A percentile compares a stretch with the other conserved stretches of the same genome.
Conservation (phyloP, 2,113 vertebrate genomes). For the Eulemur macaco region DNA sequence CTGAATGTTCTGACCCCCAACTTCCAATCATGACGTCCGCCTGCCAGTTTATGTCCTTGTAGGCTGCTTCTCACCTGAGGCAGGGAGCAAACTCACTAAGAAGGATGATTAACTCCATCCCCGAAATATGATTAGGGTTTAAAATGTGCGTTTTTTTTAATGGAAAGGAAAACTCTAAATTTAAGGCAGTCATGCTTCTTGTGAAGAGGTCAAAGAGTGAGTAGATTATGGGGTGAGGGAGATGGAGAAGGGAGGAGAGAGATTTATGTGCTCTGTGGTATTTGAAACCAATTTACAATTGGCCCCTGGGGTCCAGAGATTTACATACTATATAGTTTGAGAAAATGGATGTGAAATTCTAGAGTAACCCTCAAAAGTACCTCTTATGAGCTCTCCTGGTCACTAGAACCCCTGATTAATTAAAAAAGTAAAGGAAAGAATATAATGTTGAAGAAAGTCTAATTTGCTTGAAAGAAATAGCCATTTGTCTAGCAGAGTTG, state of each 20-base stretch:
- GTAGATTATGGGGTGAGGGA: conserved; percentile 21
- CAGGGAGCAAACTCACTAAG: not conserved
- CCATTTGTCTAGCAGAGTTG: not conserved
- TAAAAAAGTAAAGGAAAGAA: not conserved
- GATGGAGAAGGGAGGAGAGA: conserved; percentile 30
- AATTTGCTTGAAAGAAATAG: conserved; percentile 33
- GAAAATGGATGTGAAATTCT: conserved; percentile 28
- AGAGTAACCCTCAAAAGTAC: conserved; percentile 4
- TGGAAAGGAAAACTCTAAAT: conserved; percentile 58
- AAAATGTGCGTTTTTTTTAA: conserved; percentile 65
- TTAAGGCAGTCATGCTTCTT: conserved; percentile 61
- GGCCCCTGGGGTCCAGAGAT: conserved; percentile 20
- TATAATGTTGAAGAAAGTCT: not conserved
- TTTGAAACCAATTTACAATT: conserved; percentile 66
- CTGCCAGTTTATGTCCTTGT: not conserved
- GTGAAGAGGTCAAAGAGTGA: conserved; percentile 61
- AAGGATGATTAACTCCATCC: not conserved
- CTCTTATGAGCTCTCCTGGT: conserved; percentile 12
- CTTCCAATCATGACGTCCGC: not conserved
- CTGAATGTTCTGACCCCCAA: not conserved
- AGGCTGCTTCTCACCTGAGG: conserved; percentile 4
- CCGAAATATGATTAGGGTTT: conserved; percentile 43
- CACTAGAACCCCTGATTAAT: not conserved
- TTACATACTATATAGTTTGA: conserved; percentile 51
- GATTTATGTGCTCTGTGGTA: conserved; percentile 61